A percentile compares a stretch with the other conserved stretches of the same genome.
phyloP scores from a whole-genome alignment of 2,113 vertebrate species.

The Taurulus bubalis region DNA sequence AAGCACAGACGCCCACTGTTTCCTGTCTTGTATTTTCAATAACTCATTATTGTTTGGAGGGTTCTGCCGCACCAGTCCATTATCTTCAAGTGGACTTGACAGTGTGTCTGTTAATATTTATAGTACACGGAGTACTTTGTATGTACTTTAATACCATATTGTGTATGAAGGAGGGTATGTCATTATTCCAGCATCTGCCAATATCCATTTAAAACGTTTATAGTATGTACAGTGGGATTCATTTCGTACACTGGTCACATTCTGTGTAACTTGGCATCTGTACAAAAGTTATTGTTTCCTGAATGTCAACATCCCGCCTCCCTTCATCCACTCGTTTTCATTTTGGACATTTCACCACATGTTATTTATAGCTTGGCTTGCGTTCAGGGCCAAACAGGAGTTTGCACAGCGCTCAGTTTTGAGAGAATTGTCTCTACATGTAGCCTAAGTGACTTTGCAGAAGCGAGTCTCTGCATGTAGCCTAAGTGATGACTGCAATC shows the following conservation, averaged over 20 bases:
- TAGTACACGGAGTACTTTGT: neutral
- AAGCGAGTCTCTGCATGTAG: neutral
- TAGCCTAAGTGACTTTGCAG: slow-evolving; percentile 2
- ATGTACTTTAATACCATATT: neutral
- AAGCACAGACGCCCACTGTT: slow-evolving; percentile 17
- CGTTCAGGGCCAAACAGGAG: neutral
- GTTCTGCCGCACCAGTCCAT: slow-evolving; percentile 44
- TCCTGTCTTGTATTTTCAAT: slow-evolving; percentile 22
- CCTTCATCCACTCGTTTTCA: neutral
- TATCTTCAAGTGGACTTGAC: slow-evolving; percentile 36
- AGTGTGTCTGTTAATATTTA: neutral
- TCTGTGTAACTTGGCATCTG: slow-evolving; percentile 3
- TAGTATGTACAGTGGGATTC: neutral
- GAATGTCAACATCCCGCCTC: neutral
- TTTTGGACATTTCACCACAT: slow-evolving; percentile 27
- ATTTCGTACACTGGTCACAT: slow-evolving; percentile 23
- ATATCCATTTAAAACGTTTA: neutral
- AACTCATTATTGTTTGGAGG: slow-evolving; percentile 21
- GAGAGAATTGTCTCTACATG: slow-evolving; percentile 7
- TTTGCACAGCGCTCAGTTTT: neutral
- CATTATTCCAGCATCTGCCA: neutral
- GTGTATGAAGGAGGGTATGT: neutral
- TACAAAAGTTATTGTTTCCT: slow-evolving; percentile 22
- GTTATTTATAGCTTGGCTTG: slow-evolving; percentile 11
- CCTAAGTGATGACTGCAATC: slow-evolving; percentile 27